Conservation (phyloP, 2,797 vertebrate species). For the Peromyscus attwateri region DNA sequence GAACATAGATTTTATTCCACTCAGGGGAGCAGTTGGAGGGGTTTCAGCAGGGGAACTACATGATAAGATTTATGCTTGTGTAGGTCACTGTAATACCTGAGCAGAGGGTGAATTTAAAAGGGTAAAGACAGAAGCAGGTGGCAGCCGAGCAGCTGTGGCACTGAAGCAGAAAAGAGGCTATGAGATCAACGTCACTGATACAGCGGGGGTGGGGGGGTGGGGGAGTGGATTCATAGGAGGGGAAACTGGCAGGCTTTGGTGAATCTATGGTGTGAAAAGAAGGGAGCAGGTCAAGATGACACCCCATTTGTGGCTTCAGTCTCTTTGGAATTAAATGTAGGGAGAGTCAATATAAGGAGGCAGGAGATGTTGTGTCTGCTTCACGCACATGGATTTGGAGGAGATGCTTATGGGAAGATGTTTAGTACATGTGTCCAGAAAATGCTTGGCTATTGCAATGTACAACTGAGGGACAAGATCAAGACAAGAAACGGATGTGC, state of each 20-base stretch:
- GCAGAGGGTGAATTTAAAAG: conserved; percentile 63
- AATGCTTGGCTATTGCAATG: neutral
- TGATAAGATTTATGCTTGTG: conserved; percentile 65
- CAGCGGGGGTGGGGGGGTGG: neutral
- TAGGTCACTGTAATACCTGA: conserved; percentile 46
- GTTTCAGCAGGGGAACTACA: conserved; percentile 12
- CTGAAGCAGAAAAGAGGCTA: conserved; percentile 28
- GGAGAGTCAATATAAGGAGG: neutral
- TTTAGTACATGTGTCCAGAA: neutral
- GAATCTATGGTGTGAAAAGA: neutral
- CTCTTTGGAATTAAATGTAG: neutral
- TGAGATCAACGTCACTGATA: neutral
- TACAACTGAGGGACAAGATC: neutral
- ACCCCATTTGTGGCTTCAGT: neutral
- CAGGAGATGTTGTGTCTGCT: neutral
- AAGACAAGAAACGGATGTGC: neutral
- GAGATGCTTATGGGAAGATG: neutral
- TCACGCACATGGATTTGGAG: neutral
- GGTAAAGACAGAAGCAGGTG: conserved; percentile 38
- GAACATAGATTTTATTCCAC: conserved; percentile 67
- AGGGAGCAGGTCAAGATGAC: neutral
- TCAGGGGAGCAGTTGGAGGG: neutral
- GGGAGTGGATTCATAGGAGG: neutral
- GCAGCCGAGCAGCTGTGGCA: neutral
- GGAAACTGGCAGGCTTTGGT: neutral